Evolutionary conservation across 2,113 vertebrate species (phyloP).

Genomic region (Mormyrus lacerda): DNA sequence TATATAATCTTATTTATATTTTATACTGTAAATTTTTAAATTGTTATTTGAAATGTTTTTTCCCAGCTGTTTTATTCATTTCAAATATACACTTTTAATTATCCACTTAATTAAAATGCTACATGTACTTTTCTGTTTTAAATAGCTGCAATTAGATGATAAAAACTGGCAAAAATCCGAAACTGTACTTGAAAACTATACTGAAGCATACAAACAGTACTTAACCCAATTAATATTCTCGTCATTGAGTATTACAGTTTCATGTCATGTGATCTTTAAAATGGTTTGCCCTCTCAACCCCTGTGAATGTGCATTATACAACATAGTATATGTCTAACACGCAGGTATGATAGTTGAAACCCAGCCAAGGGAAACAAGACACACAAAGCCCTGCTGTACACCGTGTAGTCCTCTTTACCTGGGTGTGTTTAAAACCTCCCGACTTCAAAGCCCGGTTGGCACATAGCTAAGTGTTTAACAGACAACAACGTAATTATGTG

Average conservation of each 20-base stretch:
- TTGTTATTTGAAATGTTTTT: not conserved
- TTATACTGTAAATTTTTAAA: not conserved
- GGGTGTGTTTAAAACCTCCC: slow-evolving; percentile 16
- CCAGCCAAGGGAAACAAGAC: not conserved
- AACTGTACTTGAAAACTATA: not conserved
- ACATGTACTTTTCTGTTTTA: not conserved
- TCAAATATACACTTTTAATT: not conserved
- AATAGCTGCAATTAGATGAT: not conserved
- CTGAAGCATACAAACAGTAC: not conserved
- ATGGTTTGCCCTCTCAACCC: not conserved
- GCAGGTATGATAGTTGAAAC: not conserved
- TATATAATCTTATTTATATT: not conserved
- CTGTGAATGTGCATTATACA: not conserved
- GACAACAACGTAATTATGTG: slow-evolving; percentile 27
- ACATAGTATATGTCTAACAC: not conserved
- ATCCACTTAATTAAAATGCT: not conserved
- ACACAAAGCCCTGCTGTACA: slow-evolving; percentile 1
- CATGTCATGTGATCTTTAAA: not conserved
- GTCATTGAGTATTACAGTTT: not conserved
- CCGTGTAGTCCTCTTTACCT: not conserved
- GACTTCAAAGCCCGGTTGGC: slow-evolving; percentile 24
- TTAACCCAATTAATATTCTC: not conserved
- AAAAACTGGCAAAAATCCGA: not conserved
- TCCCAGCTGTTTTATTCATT: not conserved
- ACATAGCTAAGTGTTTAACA: slow-evolving; percentile 15